These are phyloP conservation scores for Pangasius mekongensis DNA, from an alignment of 2,797 vertebrate species.

Conservation along the genomic window DNA sequence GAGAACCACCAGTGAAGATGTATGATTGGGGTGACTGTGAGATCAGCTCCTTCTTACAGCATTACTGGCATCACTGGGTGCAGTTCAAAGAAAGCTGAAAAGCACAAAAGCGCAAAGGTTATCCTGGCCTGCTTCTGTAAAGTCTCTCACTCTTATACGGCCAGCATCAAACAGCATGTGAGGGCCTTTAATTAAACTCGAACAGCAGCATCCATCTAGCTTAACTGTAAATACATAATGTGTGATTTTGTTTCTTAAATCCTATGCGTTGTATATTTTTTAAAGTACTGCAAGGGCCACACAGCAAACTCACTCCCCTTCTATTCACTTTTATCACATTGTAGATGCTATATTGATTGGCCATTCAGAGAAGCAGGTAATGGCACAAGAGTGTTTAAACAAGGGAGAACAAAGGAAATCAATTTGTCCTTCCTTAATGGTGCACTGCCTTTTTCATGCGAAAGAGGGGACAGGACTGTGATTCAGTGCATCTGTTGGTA, in stretches of 20 bases:
- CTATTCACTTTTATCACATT: conserved; percentile 65
- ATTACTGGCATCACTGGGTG: conserved; percentile 16
- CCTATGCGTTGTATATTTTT: conserved; percentile 61
- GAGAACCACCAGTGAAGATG: neutral
- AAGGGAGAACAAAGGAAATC: conserved; percentile 56
- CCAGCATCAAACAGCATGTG: conserved; percentile 20
- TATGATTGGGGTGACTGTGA: conserved; percentile 2
- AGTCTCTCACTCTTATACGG: conserved; percentile 42
- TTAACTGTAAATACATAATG: conserved; percentile 64
- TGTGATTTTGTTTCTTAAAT: conserved; percentile 69
- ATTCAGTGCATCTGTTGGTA: conserved; percentile 8
- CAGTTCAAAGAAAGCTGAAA: conserved; percentile 9
- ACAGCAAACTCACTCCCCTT: conserved; percentile 47
- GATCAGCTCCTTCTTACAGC: conserved; percentile 7
- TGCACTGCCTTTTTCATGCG: conserved; percentile 25
- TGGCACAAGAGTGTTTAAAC: conserved; percentile 67
- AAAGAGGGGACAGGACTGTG: neutral
- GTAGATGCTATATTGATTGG: conserved; percentile 69
- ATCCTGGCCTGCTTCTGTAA: conserved; percentile 14
- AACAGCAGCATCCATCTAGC: conserved; percentile 25
- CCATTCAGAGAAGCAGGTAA: conserved; percentile 61
- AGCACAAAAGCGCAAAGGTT: conserved; percentile 29
- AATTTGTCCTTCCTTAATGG: conserved; percentile 63
- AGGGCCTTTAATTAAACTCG: conserved; percentile 45
- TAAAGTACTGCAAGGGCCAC: conserved; percentile 31